Evolutionary conservation across 2,797 vertebrate species (phyloP).

Genomic region (Melanotaenia trifasciata): DNA sequence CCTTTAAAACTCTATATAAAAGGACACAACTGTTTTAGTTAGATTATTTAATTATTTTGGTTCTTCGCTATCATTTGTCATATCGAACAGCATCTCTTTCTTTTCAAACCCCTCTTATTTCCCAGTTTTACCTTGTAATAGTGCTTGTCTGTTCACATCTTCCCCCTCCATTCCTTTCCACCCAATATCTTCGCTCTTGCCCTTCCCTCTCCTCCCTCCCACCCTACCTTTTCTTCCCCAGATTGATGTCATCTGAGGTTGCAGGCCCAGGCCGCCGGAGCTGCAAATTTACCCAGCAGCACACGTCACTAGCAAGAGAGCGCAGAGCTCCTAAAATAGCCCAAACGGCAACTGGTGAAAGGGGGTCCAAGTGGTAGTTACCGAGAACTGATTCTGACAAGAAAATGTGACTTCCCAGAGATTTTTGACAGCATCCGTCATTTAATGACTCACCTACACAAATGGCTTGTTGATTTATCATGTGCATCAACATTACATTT

Average conservation of each 20-base stretch:
- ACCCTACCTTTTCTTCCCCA: slow-evolving; percentile 33
- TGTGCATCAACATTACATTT: slow-evolving; percentile 1
- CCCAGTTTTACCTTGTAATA: neutral
- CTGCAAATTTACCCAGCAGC: slow-evolving; percentile 83
- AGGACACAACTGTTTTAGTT: neutral
- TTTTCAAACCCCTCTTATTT: slow-evolving; percentile 4
- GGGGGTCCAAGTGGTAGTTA: slow-evolving; percentile 67
- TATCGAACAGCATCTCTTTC: slow-evolving; percentile 1
- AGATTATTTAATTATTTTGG: neutral
- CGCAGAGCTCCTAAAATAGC: slow-evolving; percentile 78
- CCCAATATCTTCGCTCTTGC: slow-evolving; percentile 26
- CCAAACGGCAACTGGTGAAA: slow-evolving; percentile 71
- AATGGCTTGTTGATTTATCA: slow-evolving; percentile 25
- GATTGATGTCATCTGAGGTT: slow-evolving; percentile 77
- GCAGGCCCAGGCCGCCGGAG: slow-evolving; percentile 65
- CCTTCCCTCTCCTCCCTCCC: slow-evolving; percentile 35
- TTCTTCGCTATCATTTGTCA: neutral
- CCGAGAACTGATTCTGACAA: slow-evolving; percentile 62
- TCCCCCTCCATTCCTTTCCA: slow-evolving; percentile 9
- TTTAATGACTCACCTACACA: slow-evolving; percentile 38
- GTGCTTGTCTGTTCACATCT: slow-evolving; percentile 12
- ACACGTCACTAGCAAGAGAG: slow-evolving; percentile 78
- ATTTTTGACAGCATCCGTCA: slow-evolving; percentile 37
- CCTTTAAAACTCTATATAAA: neutral
- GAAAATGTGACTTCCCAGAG: slow-evolving; percentile 56